A percentile compares a stretch with the other conserved stretches of the same genome.
Conservation (phyloP, 2,888 invertebrate species). For the Amphipyra berbera region DNA sequence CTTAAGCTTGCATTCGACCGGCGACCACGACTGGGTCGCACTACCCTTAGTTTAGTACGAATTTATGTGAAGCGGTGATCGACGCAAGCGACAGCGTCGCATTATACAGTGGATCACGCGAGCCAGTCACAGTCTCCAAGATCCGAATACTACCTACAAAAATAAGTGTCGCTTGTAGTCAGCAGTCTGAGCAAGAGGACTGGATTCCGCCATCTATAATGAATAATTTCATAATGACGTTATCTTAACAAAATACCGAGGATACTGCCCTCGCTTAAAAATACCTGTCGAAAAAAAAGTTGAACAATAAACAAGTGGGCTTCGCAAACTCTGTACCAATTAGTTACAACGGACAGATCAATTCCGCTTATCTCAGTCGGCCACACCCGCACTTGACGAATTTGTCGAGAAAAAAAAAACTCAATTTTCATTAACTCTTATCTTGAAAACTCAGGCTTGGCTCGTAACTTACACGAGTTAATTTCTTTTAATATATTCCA, state of each 20-base stretch:
- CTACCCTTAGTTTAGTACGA: no score
- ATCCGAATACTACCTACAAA: no score
- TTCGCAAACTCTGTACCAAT: conserved; percentile 56
- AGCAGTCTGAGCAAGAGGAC: neutral
- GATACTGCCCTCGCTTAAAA: conserved; percentile 36
- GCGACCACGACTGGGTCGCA: no score
- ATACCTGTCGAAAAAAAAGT: conserved; percentile 31
- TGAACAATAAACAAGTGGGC: conserved; percentile 53
- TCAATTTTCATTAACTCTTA: conserved; percentile 86
- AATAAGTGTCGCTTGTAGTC: neutral
- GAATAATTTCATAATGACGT: conserved; percentile 16
- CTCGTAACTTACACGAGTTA: conserved; percentile 85
- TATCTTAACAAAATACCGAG: conserved; percentile 51
- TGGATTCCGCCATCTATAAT: conserved; percentile 10
- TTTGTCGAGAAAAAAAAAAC: conserved; percentile 80
- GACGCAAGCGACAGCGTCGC: no score
- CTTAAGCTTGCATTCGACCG: no score
- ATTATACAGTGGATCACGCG: no score
- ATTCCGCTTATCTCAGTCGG: conserved; percentile 77
- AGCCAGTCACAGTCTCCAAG: no score
- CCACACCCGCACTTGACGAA: conserved; percentile 75
- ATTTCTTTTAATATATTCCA: conserved; percentile 87
- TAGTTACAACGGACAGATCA: conserved; percentile 71
- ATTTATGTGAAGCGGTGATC: no score
- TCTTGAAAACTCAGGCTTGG: conserved; percentile 71